Percentiles rank a stretch among this genome's conserved stretches.
Conservation (phyloP, 2,113 vertebrate species). For the Gorsachius goisagi region DNA sequence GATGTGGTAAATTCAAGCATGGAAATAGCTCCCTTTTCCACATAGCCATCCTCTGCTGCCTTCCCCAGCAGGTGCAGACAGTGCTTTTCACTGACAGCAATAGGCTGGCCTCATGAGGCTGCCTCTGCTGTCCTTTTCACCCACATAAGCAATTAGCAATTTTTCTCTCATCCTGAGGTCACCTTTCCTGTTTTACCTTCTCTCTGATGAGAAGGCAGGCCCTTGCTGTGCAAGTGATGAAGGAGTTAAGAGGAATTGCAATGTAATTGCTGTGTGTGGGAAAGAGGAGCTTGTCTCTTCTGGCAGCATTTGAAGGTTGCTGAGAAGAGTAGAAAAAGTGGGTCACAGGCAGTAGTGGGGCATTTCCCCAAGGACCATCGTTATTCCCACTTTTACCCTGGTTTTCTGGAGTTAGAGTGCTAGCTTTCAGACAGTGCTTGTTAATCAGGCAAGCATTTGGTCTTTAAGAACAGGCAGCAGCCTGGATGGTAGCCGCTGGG, state of each 20-base stretch:
- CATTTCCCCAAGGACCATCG: neutral
- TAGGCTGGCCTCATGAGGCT: neutral
- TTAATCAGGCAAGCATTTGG: neutral
- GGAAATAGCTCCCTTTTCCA: neutral
- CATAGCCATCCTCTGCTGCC: neutral
- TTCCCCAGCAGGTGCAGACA: neutral
- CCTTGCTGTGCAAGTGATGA: neutral
- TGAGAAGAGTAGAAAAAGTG: neutral
- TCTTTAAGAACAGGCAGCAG: neutral
- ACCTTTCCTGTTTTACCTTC: neutral
- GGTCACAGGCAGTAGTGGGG: neutral
- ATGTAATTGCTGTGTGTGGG: neutral
- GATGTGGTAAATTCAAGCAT: neutral
- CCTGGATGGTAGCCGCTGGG: neutral
- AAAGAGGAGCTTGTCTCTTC: neutral
- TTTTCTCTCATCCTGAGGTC: neutral
- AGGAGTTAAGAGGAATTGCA: neutral
- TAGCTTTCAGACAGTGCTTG: neutral
- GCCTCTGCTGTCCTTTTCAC: neutral
- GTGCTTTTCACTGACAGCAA: neutral
- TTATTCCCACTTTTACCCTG: neutral
- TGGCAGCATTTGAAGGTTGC: neutral
- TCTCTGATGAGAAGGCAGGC: neutral
- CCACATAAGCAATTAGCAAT: neutral
- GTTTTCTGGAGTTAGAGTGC: neutral